These are phyloP conservation scores for Antheraea mylitta DNA, from an alignment of 1,140 invertebrate species.

Conservation along the genomic window DNA sequence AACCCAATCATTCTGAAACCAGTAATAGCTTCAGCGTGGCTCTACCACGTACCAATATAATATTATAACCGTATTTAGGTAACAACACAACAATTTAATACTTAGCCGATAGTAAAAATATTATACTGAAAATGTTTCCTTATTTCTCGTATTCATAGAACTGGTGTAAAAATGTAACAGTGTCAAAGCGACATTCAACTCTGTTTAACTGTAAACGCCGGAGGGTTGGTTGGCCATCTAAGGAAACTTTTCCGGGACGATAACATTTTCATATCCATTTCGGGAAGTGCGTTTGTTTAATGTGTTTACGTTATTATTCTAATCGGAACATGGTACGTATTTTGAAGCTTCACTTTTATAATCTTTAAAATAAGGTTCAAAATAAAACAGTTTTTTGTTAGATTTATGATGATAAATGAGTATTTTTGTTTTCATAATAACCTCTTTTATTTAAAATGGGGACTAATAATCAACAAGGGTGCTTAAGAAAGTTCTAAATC, in stretches of 20 bases:
- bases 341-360: neutral
- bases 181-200: constrained; percentile 37
- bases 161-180: constrained; percentile 28
- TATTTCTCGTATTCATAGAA: constrained; percentile 5
- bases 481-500: too few relatives aligned
- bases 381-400: neutral
- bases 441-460: too few relatives aligned
- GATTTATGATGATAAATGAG: too few relatives aligned
- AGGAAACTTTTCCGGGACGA: constrained; percentile 31
- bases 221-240: constrained; percentile 16
- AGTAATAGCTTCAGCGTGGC: too few relatives aligned
- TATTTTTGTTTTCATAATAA: too few relatives aligned
- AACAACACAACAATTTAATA: neutral
- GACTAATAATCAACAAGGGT: too few relatives aligned
- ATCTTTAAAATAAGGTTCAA: neutral
- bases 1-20: too few relatives aligned
- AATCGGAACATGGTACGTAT: neutral
- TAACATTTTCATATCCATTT: constrained; percentile 33
- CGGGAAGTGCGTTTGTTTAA: constrained; percentile 19
- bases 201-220: constrained; percentile 30
- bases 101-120: constrained; percentile 7
- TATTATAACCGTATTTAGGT: neutral
- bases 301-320: constrained; percentile 12
- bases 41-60: too few relatives aligned
- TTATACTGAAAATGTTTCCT: constrained; percentile 6